Evolutionary conservation across 2,888 invertebrate genomes (phyloP).

Genomic region (Cosmia pyralina): DNA sequence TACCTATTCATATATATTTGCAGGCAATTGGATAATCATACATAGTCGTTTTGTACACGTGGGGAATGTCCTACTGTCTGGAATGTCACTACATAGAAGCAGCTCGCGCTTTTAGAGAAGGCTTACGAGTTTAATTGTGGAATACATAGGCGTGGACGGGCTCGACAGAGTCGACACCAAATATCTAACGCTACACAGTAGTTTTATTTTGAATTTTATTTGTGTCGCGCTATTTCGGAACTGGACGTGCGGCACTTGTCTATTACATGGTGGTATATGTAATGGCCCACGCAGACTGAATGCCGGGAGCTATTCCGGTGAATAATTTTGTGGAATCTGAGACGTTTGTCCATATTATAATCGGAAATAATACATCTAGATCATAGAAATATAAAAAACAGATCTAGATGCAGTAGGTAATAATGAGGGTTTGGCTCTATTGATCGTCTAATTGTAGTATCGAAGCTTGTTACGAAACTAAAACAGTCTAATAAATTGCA

Average conservation of each 20-base stretch:
- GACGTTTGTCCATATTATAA: constrained; percentile 21
- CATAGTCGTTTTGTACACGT: constrained; percentile 30
- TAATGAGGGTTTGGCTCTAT: constrained; percentile 13
- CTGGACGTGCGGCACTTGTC: constrained; percentile 87
- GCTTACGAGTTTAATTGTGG: constrained; percentile 77
- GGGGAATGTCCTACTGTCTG: constrained; percentile 51
- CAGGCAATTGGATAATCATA: constrained; percentile 42
- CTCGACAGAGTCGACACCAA: constrained; percentile 71
- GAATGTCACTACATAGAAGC: constrained; percentile 35
- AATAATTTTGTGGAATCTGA: constrained; percentile 63
- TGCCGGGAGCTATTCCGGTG: constrained; percentile 73
- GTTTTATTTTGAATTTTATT: constrained; percentile 90
- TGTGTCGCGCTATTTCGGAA: constrained; percentile 89
- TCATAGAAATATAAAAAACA: no score
- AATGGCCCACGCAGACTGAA: constrained; percentile 81
- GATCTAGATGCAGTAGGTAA: not conserved
- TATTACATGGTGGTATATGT: constrained; percentile 81
- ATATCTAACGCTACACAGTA: constrained; percentile 87
- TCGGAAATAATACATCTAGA: constrained; percentile 12
- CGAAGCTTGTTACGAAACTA: constrained; percentile 29
- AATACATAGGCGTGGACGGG: constrained; percentile 74
- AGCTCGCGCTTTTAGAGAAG: constrained; percentile 62
- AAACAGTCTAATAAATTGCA: constrained; percentile 30
- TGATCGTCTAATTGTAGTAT: constrained; percentile 1
- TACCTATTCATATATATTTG: constrained; percentile 30